Evolutionary conservation across 2,888 invertebrate species (phyloP).

Genomic region (Parelbella ahira): DNA sequence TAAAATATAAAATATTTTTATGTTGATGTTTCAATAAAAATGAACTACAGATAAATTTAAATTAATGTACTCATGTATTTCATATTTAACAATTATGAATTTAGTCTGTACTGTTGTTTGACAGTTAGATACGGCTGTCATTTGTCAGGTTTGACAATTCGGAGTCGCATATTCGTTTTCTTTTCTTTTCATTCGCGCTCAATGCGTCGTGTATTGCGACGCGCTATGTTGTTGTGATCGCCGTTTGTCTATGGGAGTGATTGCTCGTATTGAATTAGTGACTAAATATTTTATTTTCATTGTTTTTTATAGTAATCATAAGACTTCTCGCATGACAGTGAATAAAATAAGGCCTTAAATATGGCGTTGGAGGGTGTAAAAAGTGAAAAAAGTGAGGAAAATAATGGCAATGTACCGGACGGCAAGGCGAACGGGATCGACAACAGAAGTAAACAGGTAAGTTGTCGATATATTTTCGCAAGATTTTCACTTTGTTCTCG

Average conservation of each 20-base stretch:
- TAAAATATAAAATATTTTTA: too few relatives aligned
- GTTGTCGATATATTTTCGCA: conserved; percentile 44
- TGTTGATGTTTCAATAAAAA: too few relatives aligned
- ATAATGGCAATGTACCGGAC: conserved; percentile 74
- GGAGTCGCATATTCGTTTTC: conserved; percentile 26
- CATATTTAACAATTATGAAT: background rate
- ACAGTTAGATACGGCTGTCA: too few relatives aligned
- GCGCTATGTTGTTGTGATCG: conserved; percentile 38
- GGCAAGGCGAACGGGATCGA: conserved; percentile 79
- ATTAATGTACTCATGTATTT: too few relatives aligned
- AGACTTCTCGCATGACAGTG: conserved; percentile 71
- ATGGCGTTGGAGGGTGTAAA: conserved; percentile 79
- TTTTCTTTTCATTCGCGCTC: conserved; percentile 67
- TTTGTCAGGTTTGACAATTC: conserved; percentile 12
- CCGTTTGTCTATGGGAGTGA: conserved; percentile 69
- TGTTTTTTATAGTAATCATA: conserved; percentile 51
- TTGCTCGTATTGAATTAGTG: conserved; percentile 67
- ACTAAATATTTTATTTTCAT: conserved; percentile 54
- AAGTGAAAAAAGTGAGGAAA: conserved; percentile 78
- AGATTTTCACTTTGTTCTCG: conserved; percentile 37
- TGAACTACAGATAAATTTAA: too few relatives aligned
- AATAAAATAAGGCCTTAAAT: conserved; percentile 64
- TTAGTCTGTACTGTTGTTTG: too few relatives aligned
- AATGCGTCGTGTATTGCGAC: conserved; percentile 61
- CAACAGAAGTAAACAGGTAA: conserved; percentile 81